A percentile compares a stretch with the other conserved stretches of the same genome.
These are phyloP conservation scores for Drosophila nebulosa DNA, from an alignment of 1,140 invertebrate genomes.

Conservation along the genomic window DNA sequence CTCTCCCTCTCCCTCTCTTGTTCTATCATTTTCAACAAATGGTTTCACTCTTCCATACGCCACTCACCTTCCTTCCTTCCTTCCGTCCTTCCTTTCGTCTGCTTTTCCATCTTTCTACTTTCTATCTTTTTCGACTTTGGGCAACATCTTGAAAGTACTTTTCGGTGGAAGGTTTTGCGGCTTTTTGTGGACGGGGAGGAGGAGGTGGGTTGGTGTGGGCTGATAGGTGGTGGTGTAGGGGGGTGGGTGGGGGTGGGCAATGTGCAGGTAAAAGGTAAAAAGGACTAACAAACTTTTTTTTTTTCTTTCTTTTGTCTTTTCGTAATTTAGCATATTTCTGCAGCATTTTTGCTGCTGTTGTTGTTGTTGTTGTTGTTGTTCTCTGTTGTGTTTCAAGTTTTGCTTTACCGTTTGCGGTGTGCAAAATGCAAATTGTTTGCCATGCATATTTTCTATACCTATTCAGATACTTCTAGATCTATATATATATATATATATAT, in stretches of 20 bases:
- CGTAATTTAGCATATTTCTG: slow-evolving; percentile 75
- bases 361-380: slow-evolving; percentile 37
- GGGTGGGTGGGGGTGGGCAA: background rate
- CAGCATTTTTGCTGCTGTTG: slow-evolving; percentile 60
- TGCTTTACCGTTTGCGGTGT: slow-evolving; percentile 72
- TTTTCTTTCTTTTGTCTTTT: slow-evolving; percentile 63
- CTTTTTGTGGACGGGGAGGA: too few species aligned
- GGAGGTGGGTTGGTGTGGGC: background rate
- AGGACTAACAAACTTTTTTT: slow-evolving; percentile 36
- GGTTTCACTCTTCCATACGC: background rate
- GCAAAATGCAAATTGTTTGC: slow-evolving; percentile 74
- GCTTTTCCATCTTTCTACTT: slow-evolving; percentile 30
- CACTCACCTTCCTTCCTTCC: background rate
- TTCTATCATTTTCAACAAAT: slow-evolving; percentile 3
- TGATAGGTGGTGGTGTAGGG: slow-evolving; percentile 1
- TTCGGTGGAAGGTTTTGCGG: slow-evolving; percentile 16
- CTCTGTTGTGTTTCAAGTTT: slow-evolving; percentile 62
- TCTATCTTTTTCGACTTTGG: slow-evolving; percentile 52
- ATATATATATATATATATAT: background rate
- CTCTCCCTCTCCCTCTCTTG: background rate
- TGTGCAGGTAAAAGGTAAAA: background rate
- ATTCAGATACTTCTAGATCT: background rate
- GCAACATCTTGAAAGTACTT: slow-evolving; percentile 69
- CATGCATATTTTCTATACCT: slow-evolving; percentile 56
- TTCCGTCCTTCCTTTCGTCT: slow-evolving; percentile 16